Evolutionary conservation across 2,113 vertebrate species (phyloP).

Genomic region (Danionella cerebrum): DNA sequence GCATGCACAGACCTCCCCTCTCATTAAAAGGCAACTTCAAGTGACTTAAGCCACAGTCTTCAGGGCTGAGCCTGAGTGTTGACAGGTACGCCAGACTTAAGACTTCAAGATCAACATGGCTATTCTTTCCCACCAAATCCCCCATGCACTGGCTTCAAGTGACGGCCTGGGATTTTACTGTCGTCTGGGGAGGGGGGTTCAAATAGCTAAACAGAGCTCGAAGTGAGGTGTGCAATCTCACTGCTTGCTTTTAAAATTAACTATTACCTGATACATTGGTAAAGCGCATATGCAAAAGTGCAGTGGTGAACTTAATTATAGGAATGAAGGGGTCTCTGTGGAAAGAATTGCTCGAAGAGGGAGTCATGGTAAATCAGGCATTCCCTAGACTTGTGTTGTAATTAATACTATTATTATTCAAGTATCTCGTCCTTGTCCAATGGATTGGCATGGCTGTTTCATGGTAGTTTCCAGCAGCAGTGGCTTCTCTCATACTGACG

Average conservation of each 20-base stretch:
- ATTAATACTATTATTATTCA: slow-evolving; percentile 60
- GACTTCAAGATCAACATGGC: slow-evolving; percentile 57
- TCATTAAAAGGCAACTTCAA: slow-evolving; percentile 58
- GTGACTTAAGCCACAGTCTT: slow-evolving; percentile 63
- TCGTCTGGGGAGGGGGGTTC: slow-evolving; percentile 27
- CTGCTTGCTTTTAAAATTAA: too few species aligned
- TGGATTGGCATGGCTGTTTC: slow-evolving; percentile 56
- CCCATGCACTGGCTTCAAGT: slow-evolving; percentile 38
- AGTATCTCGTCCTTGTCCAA: slow-evolving; percentile 51
- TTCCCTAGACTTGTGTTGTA: slow-evolving; percentile 46
- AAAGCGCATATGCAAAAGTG: slow-evolving; percentile 14
- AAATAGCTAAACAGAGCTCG: slow-evolving; percentile 25
- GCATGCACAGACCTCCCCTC: slow-evolving; percentile 43
- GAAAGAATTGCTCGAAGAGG: slow-evolving; percentile 40
- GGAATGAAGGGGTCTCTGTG: slow-evolving; percentile 29
- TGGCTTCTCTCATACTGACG: slow-evolving; percentile 5
- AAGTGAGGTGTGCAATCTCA: slow-evolving; percentile 2
- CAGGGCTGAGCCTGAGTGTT: slow-evolving; percentile 54
- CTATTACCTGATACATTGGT: slow-evolving; percentile 12
- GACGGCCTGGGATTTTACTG: slow-evolving; percentile 28
- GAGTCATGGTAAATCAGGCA: slow-evolving; percentile 50
- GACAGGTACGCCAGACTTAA: slow-evolving; percentile 66
- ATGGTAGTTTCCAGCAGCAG: slow-evolving; percentile 43
- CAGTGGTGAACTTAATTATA: slow-evolving; percentile 38
- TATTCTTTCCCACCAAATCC: slow-evolving; percentile 62